Conservation (phyloP, 2,797 vertebrate genomes). For the Poeciliopsis gracilis region DNA sequence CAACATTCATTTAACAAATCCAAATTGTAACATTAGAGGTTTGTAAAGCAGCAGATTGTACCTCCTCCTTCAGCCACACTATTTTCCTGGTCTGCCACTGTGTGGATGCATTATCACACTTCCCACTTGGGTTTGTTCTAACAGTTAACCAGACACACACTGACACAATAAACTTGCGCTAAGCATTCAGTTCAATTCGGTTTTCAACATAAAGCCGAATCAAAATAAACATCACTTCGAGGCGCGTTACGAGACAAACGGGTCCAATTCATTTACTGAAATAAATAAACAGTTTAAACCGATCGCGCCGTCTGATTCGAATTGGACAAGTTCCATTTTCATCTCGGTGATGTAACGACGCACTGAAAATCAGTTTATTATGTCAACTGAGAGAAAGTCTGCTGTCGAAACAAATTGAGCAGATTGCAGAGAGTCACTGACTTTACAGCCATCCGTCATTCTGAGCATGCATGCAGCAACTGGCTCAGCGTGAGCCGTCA, state of each 20-base stretch:
- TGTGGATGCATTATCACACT: slow-evolving; percentile 34
- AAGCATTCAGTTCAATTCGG: not conserved
- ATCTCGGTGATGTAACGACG: not conserved
- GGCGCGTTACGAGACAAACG: not conserved
- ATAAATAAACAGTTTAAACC: not conserved
- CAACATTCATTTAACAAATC: not conserved
- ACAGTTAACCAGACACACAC: slow-evolving; percentile 54
- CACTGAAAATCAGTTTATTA: not conserved
- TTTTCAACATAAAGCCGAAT: not conserved
- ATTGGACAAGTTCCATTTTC: not conserved
- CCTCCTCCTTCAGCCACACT: slow-evolving; percentile 25
- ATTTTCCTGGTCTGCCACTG: slow-evolving; percentile 36
- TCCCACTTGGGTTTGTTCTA: slow-evolving; percentile 50
- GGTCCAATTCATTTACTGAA: not conserved
- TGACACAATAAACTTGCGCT: slow-evolving; percentile 32
- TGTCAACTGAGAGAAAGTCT: not conserved
- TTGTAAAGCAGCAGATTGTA: slow-evolving; percentile 21
- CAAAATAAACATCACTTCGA: not conserved
- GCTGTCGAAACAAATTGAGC: not conserved
- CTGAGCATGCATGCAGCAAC: not conserved
- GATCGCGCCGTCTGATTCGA: not conserved
- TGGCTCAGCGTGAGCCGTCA: not conserved
- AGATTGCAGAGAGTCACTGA: not conserved
- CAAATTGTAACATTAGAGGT: slow-evolving; percentile 1
- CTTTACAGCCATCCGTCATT: not conserved